These are phyloP conservation scores for Diaprepes abbreviatus DNA, from an alignment of 2,888 invertebrate species.

Conservation along the genomic window DNA sequence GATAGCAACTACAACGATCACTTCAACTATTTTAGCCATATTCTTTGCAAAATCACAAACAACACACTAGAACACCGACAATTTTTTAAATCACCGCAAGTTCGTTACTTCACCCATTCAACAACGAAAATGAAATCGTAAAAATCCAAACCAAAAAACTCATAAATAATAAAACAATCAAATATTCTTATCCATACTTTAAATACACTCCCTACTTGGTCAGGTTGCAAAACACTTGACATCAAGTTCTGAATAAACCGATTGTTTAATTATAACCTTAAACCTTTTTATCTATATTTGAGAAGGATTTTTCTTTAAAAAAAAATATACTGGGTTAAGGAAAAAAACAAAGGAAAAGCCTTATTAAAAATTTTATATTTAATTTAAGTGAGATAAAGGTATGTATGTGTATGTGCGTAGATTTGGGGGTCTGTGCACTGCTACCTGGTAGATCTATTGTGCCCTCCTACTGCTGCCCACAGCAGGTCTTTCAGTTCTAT, in stretches of 20 bases:
- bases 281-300: conserved; percentile 11
- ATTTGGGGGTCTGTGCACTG: too few species aligned
- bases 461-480: too few species aligned
- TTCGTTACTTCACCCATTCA: background rate
- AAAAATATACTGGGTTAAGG: conserved; percentile 5
- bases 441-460: too few species aligned
- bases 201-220: conserved; percentile 47
- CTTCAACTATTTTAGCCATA: background rate
- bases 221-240: conserved; percentile 34
- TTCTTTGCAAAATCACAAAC: conserved; percentile 16
- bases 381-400: too few species aligned
- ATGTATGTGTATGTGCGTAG: too few species aligned
- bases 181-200: conserved; percentile 40
- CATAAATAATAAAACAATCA: conserved; percentile 44
- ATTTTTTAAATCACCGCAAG: background rate
- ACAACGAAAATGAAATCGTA: background rate
- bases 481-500: too few species aligned
- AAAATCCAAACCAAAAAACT: conserved; percentile 28
- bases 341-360: background rate
- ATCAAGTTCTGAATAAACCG: conserved; percentile 32
- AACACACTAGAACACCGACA: background rate
- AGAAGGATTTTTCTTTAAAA: conserved; percentile 14
- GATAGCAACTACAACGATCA: conserved; percentile 6
- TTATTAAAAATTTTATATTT: too few species aligned
- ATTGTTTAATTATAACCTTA: conserved; percentile 34